Percentiles rank a stretch among this genome's conserved stretches.
Conservation (phyloP, 2,888 invertebrate species). For the Sphecodes monilicornis region DNA sequence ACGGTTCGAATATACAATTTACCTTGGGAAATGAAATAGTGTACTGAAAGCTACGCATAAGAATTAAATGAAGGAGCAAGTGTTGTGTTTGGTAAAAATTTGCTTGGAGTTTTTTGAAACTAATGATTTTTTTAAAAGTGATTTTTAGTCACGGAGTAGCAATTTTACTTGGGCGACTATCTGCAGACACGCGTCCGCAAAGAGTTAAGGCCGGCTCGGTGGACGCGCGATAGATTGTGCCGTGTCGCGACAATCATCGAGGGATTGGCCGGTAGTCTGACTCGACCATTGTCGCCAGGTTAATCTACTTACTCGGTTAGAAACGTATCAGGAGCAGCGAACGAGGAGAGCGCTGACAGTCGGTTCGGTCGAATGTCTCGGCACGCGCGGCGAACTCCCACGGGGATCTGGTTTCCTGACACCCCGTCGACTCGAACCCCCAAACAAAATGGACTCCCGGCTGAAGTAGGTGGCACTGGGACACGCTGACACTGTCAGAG, state of each 20-base stretch:
- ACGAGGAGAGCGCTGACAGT: not conserved
- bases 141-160: no score
- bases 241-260: not conserved
- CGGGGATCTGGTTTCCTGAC: not conserved
- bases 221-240: no score
- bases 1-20: no score
- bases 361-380: not conserved
- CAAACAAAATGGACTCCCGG: not conserved
- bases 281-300: not conserved
- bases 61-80: no score
- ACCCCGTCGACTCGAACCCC: not conserved
- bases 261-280: not conserved
- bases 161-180: no score
- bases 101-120: no score
- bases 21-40: no score
- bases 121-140: no score
- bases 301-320: not conserved
- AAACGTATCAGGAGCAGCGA: not conserved
- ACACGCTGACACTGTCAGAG: not conserved
- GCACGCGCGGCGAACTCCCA: slow-evolving; percentile 6
- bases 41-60: no score
- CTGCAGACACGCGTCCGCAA: no score
- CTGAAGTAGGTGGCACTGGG: slow-evolving; percentile 1
- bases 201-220: no score
- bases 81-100: no score